Evolutionary conservation across 2,888 invertebrate genomes (phyloP), one percentile per base, ranked within the genome.

Genomic region (Brachylomia viminalis): DNA sequence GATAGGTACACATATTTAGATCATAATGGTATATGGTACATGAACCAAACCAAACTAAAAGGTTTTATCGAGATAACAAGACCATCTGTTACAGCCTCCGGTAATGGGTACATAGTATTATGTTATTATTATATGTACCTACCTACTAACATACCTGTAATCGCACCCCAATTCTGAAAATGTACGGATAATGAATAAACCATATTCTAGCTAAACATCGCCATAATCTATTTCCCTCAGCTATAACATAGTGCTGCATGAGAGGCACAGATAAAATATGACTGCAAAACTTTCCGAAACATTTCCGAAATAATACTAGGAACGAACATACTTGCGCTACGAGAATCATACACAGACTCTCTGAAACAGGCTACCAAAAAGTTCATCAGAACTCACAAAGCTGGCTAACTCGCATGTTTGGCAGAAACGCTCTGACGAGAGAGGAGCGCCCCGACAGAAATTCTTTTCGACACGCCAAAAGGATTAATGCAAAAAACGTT

Each of bases 341-440:
- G 45, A 61, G 72, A 71, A 69, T 65, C 23, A 70, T n/a, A 70
- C 27, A 56, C 49, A 45, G 42, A 61, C n/a, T 61, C 30, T 72
- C 38, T 70, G 79, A 67, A 83, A 76, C 67, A 64, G 23, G 45
- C 61, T 73, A 58, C 70, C 76, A 86, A 83, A 83, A 84, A 79
- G 66, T 77, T 45, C 38, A 75, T 75, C 65, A 56, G 20, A 66
- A 58, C 69, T 54, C 59, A 77, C 66, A 83, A 77, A 83, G 84
- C 80, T 54, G 47, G 73, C 76, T 76, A 86, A 83, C 84, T 79
- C 69, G 71, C 58, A 49, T 77, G 49, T 76, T 71, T 54, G 66
- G 23, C 49, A 65, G 58, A 72, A 66, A 66, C 56, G 13, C 20
- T 59, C 52, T 56, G 59, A 68, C 62, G 49, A 52, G 58, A 68